Evolutionary conservation across 2,888 invertebrate genomes (phyloP).

Genomic region (Dynastes maya): DNA sequence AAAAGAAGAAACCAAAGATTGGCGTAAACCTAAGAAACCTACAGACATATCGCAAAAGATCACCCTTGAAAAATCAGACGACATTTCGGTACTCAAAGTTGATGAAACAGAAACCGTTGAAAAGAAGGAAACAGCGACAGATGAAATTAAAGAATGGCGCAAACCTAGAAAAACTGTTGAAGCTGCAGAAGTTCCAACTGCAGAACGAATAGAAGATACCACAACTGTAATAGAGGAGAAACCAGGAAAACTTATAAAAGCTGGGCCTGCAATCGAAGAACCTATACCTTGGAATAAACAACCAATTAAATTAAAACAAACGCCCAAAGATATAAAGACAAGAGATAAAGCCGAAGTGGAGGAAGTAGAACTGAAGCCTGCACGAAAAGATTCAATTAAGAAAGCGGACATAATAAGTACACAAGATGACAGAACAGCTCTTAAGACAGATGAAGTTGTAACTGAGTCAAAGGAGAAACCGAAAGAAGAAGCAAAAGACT

Average conservation of each 20-base stretch:
- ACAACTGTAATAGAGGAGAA: neutral
- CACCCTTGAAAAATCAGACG: conserved; percentile 37
- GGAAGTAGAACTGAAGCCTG: conserved; percentile 58
- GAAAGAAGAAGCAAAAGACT: neutral
- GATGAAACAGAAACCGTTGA: conserved; percentile 21
- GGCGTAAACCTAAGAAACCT: conserved; percentile 58
- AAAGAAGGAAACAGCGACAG: conserved; percentile 35
- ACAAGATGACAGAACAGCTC: neutral
- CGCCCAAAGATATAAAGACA: no score
- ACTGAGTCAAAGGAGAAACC: no score
- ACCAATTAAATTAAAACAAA: conserved; percentile 72
- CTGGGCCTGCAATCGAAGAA: conserved; percentile 53
- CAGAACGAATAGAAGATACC: conserved; percentile 19
- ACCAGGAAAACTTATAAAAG: conserved; percentile 19
- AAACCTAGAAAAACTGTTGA: conserved; percentile 55
- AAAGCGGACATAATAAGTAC: conserved; percentile 43
- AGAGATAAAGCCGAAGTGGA: no score
- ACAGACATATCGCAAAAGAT: conserved; percentile 6
- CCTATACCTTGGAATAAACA: conserved; percentile 77
- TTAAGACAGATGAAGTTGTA: conserved; percentile 11
- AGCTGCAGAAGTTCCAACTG: conserved; percentile 22
- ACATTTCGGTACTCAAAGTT: conserved; percentile 57
- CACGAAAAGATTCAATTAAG: conserved; percentile 53
- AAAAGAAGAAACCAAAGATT: conserved; percentile 62
- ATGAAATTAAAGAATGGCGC: conserved; percentile 59